phyloP scores from a whole-genome alignment of 2,888 invertebrate genomes.

The Watsonalla cultraria region DNA sequence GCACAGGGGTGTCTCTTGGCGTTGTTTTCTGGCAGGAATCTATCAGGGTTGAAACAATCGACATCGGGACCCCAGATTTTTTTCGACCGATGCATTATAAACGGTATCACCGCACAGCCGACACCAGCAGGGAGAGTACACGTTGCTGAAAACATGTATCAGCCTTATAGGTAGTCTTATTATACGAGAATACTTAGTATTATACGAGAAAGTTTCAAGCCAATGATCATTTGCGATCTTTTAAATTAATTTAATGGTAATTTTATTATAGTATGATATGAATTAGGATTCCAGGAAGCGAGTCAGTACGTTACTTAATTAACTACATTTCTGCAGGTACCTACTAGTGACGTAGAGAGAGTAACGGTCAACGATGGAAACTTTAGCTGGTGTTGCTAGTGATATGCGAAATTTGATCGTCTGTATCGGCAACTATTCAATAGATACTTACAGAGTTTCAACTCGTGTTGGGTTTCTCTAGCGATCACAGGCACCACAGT shows the following conservation, averaged over 20 bases:
- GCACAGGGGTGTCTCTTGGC: constrained; percentile 62
- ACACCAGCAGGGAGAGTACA: constrained; percentile 64
- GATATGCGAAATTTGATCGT: too few species aligned
- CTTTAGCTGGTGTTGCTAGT: too few species aligned
- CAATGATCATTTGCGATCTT: too few species aligned
- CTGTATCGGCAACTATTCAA: background rate
- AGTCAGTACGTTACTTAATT: too few species aligned
- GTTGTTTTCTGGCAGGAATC: constrained; percentile 75
- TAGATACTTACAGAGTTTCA: constrained; percentile 64
- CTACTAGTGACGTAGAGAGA: too few species aligned
- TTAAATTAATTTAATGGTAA: too few species aligned
- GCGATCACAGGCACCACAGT: constrained; percentile 74
- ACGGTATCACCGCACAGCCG: constrained; percentile 56
- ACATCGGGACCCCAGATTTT: constrained; percentile 78
- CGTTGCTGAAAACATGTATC: constrained; percentile 44
- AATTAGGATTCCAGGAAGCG: background rate
- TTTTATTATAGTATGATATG: background rate
- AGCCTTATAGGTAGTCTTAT: too few species aligned
- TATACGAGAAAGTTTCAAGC: too few species aligned
- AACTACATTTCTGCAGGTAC: too few species aligned
- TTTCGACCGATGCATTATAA: constrained; percentile 69
- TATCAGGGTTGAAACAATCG: constrained; percentile 77
- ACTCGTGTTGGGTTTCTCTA: constrained; percentile 61
- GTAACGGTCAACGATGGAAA: too few species aligned
- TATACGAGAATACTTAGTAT: too few species aligned